Evolutionary conservation across 2,797 vertebrate genomes (phyloP).

Genomic region (Epinephelus malabaricus): DNA sequence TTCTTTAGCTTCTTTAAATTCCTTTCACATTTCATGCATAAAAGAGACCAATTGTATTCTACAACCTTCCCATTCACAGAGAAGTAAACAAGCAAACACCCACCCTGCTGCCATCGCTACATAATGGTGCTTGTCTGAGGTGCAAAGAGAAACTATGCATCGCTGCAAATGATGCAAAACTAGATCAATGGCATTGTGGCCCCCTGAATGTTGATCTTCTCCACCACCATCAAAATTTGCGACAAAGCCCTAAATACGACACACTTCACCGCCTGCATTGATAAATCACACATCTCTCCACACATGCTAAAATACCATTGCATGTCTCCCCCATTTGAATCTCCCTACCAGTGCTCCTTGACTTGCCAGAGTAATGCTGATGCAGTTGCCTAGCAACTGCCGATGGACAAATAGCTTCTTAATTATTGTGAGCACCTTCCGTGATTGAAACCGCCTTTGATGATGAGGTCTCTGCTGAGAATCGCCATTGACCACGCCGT

Average conservation of each 20-base stretch:
- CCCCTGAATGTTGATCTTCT: constrained; percentile 5
- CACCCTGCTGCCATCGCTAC: constrained; percentile 4
- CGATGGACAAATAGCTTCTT: constrained; percentile 67
- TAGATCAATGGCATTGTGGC: neutral
- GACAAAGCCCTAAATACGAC: constrained; percentile 13
- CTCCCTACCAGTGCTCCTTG: constrained; percentile 55
- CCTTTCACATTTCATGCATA: neutral
- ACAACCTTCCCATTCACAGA: constrained; percentile 7
- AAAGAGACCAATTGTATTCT: neutral
- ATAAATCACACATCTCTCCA: constrained; percentile 37
- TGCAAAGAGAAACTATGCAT: neutral
- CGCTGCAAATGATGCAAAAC: constrained; percentile 26
- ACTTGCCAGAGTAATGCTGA: constrained; percentile 72
- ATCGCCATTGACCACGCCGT: constrained; percentile 1
- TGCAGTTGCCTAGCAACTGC: constrained; percentile 87
- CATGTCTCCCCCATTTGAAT: constrained; percentile 46
- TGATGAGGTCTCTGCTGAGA: constrained; percentile 47
- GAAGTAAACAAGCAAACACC: neutral
- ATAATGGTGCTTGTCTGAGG: neutral
- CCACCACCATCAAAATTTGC: constrained; percentile 1
- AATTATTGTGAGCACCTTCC: constrained; percentile 73
- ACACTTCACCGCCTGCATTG: neutral
- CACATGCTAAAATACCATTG: constrained; percentile 48
- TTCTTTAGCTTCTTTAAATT: neutral
- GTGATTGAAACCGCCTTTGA: constrained; percentile 69